Evolutionary conservation across 2,888 invertebrate genomes (phyloP).

Genomic region (Teleiodes luculella): DNA sequence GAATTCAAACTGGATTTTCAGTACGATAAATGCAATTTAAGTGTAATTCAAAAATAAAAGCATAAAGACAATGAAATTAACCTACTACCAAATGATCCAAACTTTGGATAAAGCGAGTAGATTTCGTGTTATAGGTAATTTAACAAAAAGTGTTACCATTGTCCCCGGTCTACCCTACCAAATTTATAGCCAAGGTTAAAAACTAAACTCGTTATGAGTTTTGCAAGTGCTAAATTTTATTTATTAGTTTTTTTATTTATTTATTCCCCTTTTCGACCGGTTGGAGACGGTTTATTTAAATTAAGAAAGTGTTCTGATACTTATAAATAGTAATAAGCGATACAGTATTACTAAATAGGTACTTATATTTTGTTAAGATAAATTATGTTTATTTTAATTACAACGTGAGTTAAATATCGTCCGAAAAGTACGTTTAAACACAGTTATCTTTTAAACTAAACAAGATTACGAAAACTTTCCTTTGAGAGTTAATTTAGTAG

Average conservation of each 20-base stretch:
- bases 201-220: conserved; percentile 72
- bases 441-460: conserved; percentile 25
- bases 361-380: background rate
- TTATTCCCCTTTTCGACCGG: conserved; percentile 31
- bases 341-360: background rate
- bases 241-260: conserved; percentile 65
- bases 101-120: too few relatives aligned
- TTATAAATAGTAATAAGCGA: conserved; percentile 2
- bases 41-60: too few relatives aligned
- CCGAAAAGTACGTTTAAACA: background rate
- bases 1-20: too few relatives aligned
- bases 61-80: too few relatives aligned
- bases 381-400: background rate
- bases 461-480: conserved; percentile 36
- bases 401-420: background rate
- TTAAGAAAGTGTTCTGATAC: background rate
- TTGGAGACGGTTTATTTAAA: conserved; percentile 22
- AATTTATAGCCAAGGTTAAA: conserved; percentile 69
- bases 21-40: too few relatives aligned
- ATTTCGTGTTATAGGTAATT: too few relatives aligned
- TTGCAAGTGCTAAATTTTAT: conserved; percentile 59
- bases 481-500: conserved; percentile 41
- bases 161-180: too few relatives aligned
- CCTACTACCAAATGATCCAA: too few relatives aligned
- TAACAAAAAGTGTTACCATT: too few relatives aligned